Evolutionary conservation across 2,888 invertebrate species (phyloP).

Genomic region (Thereva nobilitata): DNA sequence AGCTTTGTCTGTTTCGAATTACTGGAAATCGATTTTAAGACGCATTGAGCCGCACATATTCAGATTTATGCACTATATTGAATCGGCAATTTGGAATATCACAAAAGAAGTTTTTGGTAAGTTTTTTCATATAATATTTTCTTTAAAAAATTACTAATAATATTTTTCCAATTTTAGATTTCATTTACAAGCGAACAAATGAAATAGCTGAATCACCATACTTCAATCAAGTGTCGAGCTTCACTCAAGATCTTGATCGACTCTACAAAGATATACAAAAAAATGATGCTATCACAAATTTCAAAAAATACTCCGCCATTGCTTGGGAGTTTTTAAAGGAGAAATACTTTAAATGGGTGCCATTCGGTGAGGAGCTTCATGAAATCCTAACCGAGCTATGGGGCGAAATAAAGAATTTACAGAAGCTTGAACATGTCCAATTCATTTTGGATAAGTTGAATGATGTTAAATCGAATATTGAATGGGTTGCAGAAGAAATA

Average conservation of each 20-base stretch:
- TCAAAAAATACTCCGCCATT: constrained; percentile 74
- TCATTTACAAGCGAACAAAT: constrained; percentile 77
- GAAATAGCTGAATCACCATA: constrained; percentile 81
- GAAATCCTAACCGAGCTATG: constrained; percentile 67
- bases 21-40: constrained; percentile 74
- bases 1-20: constrained; percentile 65
- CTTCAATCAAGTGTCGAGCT: constrained; percentile 77
- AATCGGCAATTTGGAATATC: constrained; percentile 72
- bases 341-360: constrained; percentile 69
- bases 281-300: constrained; percentile 77
- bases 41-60: constrained; percentile 79
- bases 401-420: constrained; percentile 64
- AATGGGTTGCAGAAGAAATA: constrained; percentile 78
- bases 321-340: constrained; percentile 70
- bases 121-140: constrained; percentile 30
- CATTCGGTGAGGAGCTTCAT: constrained; percentile 69
- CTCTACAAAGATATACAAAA: constrained; percentile 77
- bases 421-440: constrained; percentile 65
- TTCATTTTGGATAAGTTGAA: constrained; percentile 62
- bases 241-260: constrained; percentile 79
- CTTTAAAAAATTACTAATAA: background rate
- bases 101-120: constrained; percentile 71
- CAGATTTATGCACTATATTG: constrained; percentile 74
- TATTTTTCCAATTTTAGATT: constrained; percentile 61
- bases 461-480: constrained; percentile 67